Conservation (phyloP, 2,113 vertebrate genomes). For the Nymphicus hollandicus region DNA sequence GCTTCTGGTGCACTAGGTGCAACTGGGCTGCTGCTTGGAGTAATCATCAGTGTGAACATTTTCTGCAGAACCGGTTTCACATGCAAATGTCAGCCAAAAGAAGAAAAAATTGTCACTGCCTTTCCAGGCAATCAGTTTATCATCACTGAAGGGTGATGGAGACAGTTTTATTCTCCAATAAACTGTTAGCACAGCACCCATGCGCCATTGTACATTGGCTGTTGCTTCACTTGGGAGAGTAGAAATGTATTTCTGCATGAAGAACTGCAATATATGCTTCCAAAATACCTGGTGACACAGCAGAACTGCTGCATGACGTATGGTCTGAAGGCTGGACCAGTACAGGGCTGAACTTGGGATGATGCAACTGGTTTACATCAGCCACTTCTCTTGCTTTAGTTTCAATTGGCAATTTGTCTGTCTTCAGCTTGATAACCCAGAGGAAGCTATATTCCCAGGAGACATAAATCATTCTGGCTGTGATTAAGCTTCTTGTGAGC, state of each 20-base stretch:
- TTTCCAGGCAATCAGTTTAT: background rate
- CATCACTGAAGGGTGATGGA: background rate
- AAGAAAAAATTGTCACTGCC: background rate
- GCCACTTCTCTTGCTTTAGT: background rate
- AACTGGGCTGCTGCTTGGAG: background rate
- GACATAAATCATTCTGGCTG: background rate
- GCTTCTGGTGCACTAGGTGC: background rate
- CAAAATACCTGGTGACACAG: background rate
- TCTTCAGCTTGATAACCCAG: background rate
- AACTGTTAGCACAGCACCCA: background rate
- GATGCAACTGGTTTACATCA: background rate
- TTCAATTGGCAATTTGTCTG: background rate
- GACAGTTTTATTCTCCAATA: background rate
- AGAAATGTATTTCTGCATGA: background rate
- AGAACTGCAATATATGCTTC: background rate
- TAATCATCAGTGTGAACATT: background rate
- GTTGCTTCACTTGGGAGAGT: background rate
- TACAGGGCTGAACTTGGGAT: background rate
- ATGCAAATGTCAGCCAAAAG: background rate
- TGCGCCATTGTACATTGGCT: accelerated
- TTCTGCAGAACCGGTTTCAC: background rate
- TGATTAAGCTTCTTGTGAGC: background rate
- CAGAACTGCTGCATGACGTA: background rate
- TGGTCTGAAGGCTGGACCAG: background rate
- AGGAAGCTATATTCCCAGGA: background rate